Base-by-base conservation (phyloP, 2,113 vertebrate species). In the Pongo pygmaeus region DNA sequence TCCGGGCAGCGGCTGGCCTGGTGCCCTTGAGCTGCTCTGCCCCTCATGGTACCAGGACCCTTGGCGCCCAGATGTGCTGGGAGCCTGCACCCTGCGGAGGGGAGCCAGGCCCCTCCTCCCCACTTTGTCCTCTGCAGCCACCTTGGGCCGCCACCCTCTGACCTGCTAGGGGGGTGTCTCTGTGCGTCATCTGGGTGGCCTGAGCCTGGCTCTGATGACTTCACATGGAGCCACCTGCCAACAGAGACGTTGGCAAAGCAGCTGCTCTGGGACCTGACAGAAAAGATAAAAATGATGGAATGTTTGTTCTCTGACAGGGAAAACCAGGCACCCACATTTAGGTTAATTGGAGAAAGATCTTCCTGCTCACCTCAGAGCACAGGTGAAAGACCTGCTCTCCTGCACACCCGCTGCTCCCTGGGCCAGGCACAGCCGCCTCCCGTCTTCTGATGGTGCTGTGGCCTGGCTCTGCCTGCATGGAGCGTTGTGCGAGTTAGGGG, bases 191-290 rank as follows among this genome's bases (percentile, higher is more conserved):
- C 5, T 0, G 20, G 22, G 14, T 5, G 52, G 18, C 83, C 70
- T 0, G 0, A 7, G 40, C 27, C 17, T 1, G 2, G 25, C 67
- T 35, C 52, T 2, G 46, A 14, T 23, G 5, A 6, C 46, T 43
- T 50, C 23, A 12, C 25, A 4, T 0, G 2, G 48, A 52, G n/a
- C 3, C 0, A 0, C 46, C 16, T 55, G 52, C 11, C 80, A 55
- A 55, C 18, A 1, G 40, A 59, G 61, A 43, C 16, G 0, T 0
- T 2, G 0, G 48, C 0, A 22, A 75, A 18, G 59, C 32, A 13
- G 52, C 46, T 2, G 0, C 83, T 77, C 64, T 23, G 48, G 70
- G 50, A n/a, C 48, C 89, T 12, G 46, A n/a, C 5, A 7, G 40
- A n/a, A 50, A 13, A 78, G 81, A 72, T 83, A 78, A 84, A 75